These are phyloP conservation scores for Corythaeola cristata DNA, from an alignment of 2,113 vertebrate species.

Conservation along the genomic window DNA sequence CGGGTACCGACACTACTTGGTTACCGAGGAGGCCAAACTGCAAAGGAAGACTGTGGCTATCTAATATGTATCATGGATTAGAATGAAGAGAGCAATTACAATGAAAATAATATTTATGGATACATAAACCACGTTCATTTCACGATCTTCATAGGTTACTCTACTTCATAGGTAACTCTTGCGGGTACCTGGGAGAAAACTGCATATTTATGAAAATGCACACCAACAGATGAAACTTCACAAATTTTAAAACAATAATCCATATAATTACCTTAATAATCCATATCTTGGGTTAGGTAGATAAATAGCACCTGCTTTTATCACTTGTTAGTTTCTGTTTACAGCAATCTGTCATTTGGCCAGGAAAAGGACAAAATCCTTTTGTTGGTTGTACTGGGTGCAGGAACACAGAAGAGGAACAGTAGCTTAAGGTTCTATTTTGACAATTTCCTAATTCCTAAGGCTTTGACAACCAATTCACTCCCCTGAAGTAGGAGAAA, in stretches of 20 bases:
- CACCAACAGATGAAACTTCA: background rate
- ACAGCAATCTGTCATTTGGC: background rate
- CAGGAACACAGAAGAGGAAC: background rate
- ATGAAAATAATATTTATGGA: background rate
- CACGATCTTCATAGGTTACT: background rate
- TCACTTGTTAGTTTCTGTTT: background rate
- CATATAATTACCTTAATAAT: background rate
- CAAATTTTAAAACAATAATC: background rate
- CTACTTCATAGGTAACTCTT: background rate
- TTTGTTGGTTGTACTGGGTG: background rate
- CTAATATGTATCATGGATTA: background rate
- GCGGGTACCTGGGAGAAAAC: background rate
- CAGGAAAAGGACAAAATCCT: background rate
- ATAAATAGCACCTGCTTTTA: background rate
- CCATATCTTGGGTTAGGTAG: background rate
- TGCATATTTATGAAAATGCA: accelerated
- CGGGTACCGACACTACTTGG: background rate
- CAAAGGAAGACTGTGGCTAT: background rate
- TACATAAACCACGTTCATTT: background rate
- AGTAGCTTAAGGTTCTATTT: background rate
- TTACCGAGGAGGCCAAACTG: background rate
- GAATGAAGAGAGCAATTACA: background rate
- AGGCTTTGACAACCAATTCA: background rate
- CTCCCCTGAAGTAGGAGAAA: background rate
- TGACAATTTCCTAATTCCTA: background rate